phyloP scores from a whole-genome alignment of 2,797 vertebrate genomes.

The Choloepus didactylus region DNA sequence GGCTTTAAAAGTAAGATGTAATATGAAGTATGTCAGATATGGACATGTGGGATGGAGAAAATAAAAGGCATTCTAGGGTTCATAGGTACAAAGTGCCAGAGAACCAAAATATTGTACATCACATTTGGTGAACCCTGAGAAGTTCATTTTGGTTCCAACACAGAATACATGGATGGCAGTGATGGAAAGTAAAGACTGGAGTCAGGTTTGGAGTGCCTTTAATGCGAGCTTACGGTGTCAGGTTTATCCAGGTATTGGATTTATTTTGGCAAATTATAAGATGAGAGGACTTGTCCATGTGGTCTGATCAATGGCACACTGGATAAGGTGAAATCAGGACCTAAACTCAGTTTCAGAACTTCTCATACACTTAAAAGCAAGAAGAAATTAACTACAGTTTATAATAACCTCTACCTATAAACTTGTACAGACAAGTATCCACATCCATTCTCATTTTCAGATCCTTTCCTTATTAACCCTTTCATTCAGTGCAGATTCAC shows the following conservation, averaged over 20 bases:
- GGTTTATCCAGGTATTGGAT: not conserved
- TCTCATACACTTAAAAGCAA: constrained; percentile 11
- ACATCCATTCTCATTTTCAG: not conserved
- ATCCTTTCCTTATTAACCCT: not conserved
- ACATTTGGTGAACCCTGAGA: not conserved
- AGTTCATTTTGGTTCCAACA: not conserved
- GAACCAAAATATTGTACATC: not conserved
- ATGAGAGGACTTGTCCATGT: not conserved
- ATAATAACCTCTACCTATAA: not conserved
- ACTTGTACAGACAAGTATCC: not conserved
- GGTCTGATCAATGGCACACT: not conserved
- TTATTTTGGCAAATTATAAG: not conserved
- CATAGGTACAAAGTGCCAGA: not conserved
- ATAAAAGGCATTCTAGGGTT: not conserved
- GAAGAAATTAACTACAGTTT: not conserved
- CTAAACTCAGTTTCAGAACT: not conserved
- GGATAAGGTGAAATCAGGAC: not conserved
- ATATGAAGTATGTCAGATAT: not conserved
- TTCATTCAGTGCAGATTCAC: not conserved
- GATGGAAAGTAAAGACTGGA: not conserved
- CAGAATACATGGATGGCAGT: not conserved
- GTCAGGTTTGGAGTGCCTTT: not conserved
- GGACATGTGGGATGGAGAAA: not conserved
- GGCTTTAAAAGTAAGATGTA: not conserved
- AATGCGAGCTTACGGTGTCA: not conserved